phyloP scores from a whole-genome alignment of 2,888 invertebrate species.

The Diaphora mendica region DNA sequence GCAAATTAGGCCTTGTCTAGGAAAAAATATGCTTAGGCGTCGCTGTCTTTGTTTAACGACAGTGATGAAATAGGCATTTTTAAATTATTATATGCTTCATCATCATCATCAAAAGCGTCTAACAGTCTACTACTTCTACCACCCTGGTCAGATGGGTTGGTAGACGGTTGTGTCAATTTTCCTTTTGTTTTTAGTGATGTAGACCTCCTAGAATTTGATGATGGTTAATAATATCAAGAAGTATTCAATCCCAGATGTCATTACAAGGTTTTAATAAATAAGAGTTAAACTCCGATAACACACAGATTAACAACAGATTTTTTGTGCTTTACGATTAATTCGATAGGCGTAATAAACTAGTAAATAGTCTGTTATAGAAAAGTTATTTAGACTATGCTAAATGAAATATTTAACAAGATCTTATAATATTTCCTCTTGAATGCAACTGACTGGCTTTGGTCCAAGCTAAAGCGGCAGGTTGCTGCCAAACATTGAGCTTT shows the following conservation, averaged over 20 bases:
- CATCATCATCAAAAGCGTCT: no score
- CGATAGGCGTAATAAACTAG: background rate
- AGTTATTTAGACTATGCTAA: background rate
- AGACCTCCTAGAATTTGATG: background rate
- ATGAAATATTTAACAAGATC: background rate
- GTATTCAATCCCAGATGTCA: background rate
- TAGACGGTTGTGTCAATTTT: no score
- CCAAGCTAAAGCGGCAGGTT: conserved; percentile 5
- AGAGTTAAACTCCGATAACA: background rate
- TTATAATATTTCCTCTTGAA: background rate
- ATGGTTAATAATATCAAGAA: background rate
- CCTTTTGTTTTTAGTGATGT: no score
- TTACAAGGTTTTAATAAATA: background rate
- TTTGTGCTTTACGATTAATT: background rate
- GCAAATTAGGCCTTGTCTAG: background rate
- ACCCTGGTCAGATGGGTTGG: no score
- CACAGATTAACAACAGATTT: background rate
- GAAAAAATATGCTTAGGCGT: background rate
- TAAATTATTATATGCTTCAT: no score
- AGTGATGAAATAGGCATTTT: no score
- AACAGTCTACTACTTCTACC: no score
- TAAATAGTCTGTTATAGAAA: background rate
- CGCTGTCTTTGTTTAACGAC: background rate
- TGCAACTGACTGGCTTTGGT: conserved; percentile 7
- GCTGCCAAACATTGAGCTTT: conserved; percentile 12